A percentile compares a stretch with the other conserved stretches of the same genome.
Evolutionary conservation across 2,113 vertebrate species (phyloP).

Genomic region (Ascaphus truei): DNA sequence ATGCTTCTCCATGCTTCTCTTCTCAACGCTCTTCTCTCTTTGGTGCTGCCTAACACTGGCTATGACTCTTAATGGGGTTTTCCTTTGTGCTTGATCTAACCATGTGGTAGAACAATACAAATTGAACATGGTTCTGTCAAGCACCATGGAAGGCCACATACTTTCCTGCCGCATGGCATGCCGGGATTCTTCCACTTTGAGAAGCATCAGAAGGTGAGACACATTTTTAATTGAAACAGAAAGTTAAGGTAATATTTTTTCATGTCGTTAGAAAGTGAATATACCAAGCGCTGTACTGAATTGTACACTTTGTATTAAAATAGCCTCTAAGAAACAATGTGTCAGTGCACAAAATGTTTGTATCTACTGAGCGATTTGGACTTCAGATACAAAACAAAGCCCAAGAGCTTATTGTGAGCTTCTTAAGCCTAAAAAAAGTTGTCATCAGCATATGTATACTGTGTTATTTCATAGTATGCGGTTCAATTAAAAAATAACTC

Average conservation of each 20-base stretch:
- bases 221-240: not conserved
- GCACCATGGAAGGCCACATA: slow-evolving; percentile 98
- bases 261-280: no score
- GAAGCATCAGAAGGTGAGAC: slow-evolving; percentile 64
- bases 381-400: no score
- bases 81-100: slow-evolving; percentile 99
- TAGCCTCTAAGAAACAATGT: no score
- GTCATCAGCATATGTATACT: no score
- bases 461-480: no score
- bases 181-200: slow-evolving; percentile 70
- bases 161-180: slow-evolving; percentile 87
- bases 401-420: no score
- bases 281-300: no score
- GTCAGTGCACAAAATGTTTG: no score
- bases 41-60: slow-evolving; percentile 76
- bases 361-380: no score
- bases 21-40: slow-evolving; percentile 83
- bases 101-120: slow-evolving; percentile 98
- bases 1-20: slow-evolving; percentile 72
- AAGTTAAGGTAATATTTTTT: not conserved
- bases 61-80: slow-evolving; percentile 86
- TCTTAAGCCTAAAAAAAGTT: no score
- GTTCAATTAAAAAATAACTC: no score
- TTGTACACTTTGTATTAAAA: no score
- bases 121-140: slow-evolving; percentile 99